These are phyloP conservation scores for Ceratina japonica DNA, from an alignment of 1,140 invertebrate species.

Conservation along the genomic window DNA sequence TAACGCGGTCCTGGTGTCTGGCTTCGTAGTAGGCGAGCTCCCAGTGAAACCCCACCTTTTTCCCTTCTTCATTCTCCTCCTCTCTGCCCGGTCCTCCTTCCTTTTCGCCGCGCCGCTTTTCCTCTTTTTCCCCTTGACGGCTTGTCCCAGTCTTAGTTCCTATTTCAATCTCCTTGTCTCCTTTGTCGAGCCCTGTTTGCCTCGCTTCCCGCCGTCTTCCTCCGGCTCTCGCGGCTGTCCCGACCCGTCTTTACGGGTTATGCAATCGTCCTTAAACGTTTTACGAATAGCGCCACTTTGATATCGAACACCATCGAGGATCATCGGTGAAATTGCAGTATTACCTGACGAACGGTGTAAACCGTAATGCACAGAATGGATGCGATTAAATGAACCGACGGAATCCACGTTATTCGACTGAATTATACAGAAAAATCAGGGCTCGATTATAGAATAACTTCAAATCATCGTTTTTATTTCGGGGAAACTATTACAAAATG, in stretches of 20 bases:
- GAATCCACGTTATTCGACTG: neutral
- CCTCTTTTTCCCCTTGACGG: neutral
- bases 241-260: conserved; percentile 30
- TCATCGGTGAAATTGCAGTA: conserved; percentile 9
- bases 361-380: neutral
- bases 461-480: no score
- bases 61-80: conserved; percentile 22
- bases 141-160: conserved; percentile 35
- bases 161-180: conserved; percentile 39
- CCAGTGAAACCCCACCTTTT: conserved; percentile 45
- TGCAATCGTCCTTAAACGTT: conserved; percentile 41
- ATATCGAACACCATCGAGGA: conserved; percentile 10
- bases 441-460: no score
- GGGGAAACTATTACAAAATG: no score
- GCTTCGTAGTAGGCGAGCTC: conserved; percentile 56
- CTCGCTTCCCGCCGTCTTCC: neutral
- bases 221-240: neutral
- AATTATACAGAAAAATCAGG: neutral
- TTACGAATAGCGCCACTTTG: conserved; percentile 21
- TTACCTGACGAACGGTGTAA: neutral
- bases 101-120: conserved; percentile 5
- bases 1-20: conserved; percentile 67
- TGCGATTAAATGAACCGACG: conserved; percentile 6
- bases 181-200: conserved; percentile 25
- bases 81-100: conserved; percentile 5